These are phyloP conservation scores for Trachelus troglodyta DNA, from an alignment of 2,888 invertebrate species.

Conservation along the genomic window DNA sequence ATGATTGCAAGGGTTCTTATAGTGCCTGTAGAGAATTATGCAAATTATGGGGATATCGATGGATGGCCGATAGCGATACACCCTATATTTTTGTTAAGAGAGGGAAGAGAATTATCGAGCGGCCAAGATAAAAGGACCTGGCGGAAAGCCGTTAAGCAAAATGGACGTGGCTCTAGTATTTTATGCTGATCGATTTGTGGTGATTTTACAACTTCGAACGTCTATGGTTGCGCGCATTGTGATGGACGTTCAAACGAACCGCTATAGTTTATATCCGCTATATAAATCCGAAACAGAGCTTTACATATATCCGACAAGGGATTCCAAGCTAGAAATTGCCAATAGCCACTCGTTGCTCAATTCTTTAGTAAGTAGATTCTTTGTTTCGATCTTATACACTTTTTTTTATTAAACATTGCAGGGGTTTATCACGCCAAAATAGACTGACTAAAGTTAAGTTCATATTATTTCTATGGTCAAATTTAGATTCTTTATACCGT, in stretches of 20 bases:
- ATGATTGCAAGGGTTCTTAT: not conserved
- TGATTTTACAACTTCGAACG: slow-evolving; percentile 62
- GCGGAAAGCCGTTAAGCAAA: slow-evolving; percentile 54
- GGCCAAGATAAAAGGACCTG: slow-evolving; percentile 51
- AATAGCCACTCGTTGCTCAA: not conserved
- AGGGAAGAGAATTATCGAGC: slow-evolving; percentile 39
- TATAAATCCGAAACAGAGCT: slow-evolving; percentile 53
- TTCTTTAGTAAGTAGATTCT: not conserved
- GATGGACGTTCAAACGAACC: slow-evolving; percentile 58
- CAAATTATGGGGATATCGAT: not conserved
- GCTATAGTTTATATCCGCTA: slow-evolving; percentile 53
- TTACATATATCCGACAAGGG: slow-evolving; percentile 46
- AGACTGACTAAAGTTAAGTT: not conserved
- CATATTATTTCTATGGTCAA: not conserved
- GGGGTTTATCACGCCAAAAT: not conserved
- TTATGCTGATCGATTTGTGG: slow-evolving; percentile 64
- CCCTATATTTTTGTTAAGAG: not conserved
- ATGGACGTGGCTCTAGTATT: slow-evolving; percentile 48
- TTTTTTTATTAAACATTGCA: not conserved
- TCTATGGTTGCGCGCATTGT: slow-evolving; percentile 42
- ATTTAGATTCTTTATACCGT: not conserved
- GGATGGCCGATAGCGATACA: not conserved
- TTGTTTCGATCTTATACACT: not conserved
- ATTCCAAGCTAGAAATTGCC: slow-evolving; percentile 2
- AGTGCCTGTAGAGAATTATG: not conserved